Evolutionary conservation across 1,140 invertebrate species (phyloP).

Genomic region (Drosophila neocordata): DNA sequence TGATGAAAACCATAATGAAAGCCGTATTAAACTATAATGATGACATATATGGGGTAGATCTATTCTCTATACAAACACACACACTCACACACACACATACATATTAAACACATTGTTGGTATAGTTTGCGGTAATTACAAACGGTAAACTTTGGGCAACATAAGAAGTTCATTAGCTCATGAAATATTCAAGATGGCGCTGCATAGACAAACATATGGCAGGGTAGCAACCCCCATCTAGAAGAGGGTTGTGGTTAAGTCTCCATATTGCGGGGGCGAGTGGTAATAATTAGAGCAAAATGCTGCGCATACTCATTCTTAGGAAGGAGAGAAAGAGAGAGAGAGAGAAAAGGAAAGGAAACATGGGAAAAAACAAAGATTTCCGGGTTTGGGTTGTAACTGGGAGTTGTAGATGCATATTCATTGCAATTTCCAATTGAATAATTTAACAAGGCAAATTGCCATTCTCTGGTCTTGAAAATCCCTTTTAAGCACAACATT

Average conservation of each 20-base stretch:
- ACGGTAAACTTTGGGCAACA: constrained; percentile 47
- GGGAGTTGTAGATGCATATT: constrained; percentile 21
- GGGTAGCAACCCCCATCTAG: constrained; percentile 43
- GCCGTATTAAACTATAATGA: constrained; percentile 66
- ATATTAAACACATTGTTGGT: neutral
- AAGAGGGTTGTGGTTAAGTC: constrained; percentile 17
- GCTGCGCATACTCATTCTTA: constrained; percentile 64
- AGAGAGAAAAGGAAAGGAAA: neutral
- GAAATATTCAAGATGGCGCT: constrained; percentile 80
- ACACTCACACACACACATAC: constrained; percentile 7
- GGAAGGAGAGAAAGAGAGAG: neutral
- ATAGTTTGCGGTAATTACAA: constrained; percentile 46
- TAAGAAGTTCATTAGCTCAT: constrained; percentile 80
- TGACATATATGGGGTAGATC: constrained; percentile 46
- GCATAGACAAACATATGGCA: constrained; percentile 19
- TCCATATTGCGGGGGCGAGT: constrained; percentile 10
- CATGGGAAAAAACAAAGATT: neutral
- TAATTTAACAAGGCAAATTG: constrained; percentile 50
- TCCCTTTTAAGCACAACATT: constrained; percentile 73
- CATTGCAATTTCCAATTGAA: constrained; percentile 60
- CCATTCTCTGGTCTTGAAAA: constrained; percentile 29
- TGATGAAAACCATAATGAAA: constrained; percentile 79
- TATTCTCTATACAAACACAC: constrained; percentile 18
- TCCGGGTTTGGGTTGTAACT: neutral
- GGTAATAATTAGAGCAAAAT: constrained; percentile 75